Evolutionary conservation across 2,113 vertebrate genomes (phyloP).

Genomic region (Pterocles gutturalis): DNA sequence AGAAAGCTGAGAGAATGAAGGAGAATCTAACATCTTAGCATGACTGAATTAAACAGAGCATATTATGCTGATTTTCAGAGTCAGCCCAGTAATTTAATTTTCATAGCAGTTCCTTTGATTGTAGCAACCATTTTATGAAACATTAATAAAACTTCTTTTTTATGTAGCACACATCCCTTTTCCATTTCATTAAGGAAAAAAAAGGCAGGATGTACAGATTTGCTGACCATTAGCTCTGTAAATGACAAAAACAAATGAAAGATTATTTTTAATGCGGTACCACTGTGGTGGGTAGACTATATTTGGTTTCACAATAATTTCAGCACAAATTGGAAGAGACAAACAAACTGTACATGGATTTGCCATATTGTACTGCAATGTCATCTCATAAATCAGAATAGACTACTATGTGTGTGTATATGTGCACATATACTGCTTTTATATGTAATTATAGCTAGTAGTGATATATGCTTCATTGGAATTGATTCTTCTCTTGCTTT

Average conservation of each 20-base stretch:
- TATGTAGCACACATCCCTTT: slow-evolving; percentile 75
- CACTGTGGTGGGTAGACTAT: slow-evolving; percentile 24
- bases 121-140: slow-evolving; percentile 85
- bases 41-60: slow-evolving; percentile 87
- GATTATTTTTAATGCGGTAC: slow-evolving; percentile 58
- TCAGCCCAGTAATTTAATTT: slow-evolving; percentile 86
- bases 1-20: slow-evolving; percentile 83
- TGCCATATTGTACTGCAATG: slow-evolving; percentile 25
- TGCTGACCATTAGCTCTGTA: slow-evolving; percentile 78
- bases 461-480: neutral
- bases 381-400: slow-evolving; percentile 38
- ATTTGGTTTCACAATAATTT: slow-evolving; percentile 34
- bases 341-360: slow-evolving; percentile 64
- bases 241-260: slow-evolving; percentile 73
- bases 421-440: neutral
- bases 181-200: slow-evolving; percentile 79
- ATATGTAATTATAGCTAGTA: neutral
- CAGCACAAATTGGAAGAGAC: slow-evolving; percentile 52
- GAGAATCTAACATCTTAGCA: slow-evolving; percentile 85
- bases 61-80: slow-evolving; percentile 87
- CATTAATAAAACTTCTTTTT: slow-evolving; percentile 84
- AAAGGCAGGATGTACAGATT: slow-evolving; percentile 74
- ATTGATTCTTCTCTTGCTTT: neutral
- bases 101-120: slow-evolving; percentile 85
- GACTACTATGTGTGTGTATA: neutral